A percentile compares a stretch with the other conserved stretches of the same genome.
These are phyloP conservation scores for Heteractis magnifica DNA, from an alignment of 92 coral and sea anemone species.

Conservation along the genomic window DNA sequence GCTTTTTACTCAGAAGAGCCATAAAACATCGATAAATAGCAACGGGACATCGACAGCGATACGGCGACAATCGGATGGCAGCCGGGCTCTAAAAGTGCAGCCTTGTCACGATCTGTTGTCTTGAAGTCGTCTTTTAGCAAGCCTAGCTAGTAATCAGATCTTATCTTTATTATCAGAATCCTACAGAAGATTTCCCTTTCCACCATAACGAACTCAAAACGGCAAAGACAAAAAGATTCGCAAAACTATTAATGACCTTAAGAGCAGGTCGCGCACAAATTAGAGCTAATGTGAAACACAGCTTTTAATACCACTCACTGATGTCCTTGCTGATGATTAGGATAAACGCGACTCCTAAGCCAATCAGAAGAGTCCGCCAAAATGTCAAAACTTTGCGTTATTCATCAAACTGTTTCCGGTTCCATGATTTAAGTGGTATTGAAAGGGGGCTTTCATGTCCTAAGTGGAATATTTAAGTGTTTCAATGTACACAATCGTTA, in stretches of 20 bases:
- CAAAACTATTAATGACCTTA: background rate
- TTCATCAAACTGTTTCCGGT: background rate
- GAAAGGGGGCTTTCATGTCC: background rate
- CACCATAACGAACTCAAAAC: background rate
- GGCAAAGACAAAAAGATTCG: background rate
- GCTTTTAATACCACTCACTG: background rate
- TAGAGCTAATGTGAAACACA: background rate
- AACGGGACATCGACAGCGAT: background rate
- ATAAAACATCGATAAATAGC: background rate
- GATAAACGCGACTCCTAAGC: background rate
- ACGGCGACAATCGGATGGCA: background rate
- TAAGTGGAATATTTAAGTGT: background rate
- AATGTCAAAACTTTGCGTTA: background rate
- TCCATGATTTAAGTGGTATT: background rate
- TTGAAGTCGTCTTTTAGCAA: conserved; percentile 1
- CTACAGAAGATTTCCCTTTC: background rate
- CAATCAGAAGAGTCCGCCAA: background rate
- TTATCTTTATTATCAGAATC: background rate
- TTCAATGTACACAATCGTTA: background rate
- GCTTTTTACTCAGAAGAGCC: background rate
- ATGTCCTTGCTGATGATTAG: background rate
- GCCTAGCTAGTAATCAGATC: background rate
- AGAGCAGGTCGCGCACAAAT: background rate
- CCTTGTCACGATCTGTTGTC: background rate
- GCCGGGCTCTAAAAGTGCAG: background rate